Conservation (phyloP, 1,140 invertebrate genomes). For the Zaprionus ghesquierei region DNA sequence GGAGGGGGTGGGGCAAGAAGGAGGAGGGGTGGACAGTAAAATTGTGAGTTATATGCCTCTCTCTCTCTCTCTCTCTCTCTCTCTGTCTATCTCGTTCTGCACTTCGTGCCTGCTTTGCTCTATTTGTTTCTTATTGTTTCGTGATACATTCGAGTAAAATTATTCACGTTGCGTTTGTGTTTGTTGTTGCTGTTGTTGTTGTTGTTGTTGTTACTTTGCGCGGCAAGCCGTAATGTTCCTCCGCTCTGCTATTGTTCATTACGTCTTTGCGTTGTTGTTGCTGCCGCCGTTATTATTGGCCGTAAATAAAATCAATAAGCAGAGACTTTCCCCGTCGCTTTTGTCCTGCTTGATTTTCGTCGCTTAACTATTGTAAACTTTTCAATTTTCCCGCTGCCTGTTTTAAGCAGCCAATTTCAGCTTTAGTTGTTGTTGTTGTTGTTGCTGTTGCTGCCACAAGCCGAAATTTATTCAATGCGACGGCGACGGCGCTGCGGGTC, state of each 20-base stretch:
- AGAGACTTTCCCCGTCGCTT: conserved; percentile 26
- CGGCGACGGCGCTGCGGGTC: conserved; percentile 37
- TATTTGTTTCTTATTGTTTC: conserved; percentile 46
- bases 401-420: conserved; percentile 8
- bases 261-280: conserved; percentile 17
- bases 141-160: conserved; percentile 61
- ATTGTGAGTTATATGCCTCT: conserved; percentile 6
- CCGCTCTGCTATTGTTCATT: conserved; percentile 36
- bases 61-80: neutral
- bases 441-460: conserved; percentile 20
- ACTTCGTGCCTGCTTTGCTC: conserved; percentile 5
- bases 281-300: conserved; percentile 15
- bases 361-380: conserved; percentile 13
- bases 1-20: neutral
- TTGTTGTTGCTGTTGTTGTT: conserved; percentile 19
- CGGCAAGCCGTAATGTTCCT: conserved; percentile 30
- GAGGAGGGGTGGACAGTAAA: neutral
- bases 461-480: conserved; percentile 59
- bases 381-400: conserved; percentile 30
- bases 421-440: neutral
- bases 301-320: conserved; percentile 73
- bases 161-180: conserved; percentile 73
- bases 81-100: neutral
- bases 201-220: conserved; percentile 40
- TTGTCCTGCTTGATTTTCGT: conserved; percentile 43